Base-by-base conservation (phyloP, 1,140 invertebrate genomes). In the Zeugodacus cucurbitae region DNA sequence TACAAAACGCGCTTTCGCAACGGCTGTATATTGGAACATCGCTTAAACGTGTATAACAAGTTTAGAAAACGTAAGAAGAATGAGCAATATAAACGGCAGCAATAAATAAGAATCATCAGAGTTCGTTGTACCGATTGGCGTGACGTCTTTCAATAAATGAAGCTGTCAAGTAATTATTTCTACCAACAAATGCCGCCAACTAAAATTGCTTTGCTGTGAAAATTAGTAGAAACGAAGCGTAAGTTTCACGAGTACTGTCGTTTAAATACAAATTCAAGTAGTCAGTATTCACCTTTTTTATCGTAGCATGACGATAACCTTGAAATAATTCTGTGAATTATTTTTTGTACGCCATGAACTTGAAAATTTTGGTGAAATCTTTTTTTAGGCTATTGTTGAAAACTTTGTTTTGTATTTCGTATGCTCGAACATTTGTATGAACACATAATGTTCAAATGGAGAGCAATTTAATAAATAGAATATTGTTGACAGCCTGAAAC, bases 61-160 rank as follows among this genome's bases (percentile, higher is more conserved):
- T 70, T 70, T 26, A 37, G 34, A 37, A 37, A 7, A 37, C 10
- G 5, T 70, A 41, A 29, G 26, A 48, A 74, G 10, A 74, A 41
- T 41, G 22, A 41, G 14, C 3, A 54, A 17, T 14, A 48, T 48
- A 48, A 48, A 48, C 44, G 10, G 22, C 17, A 74, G 17, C 32
- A 78, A 44, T 44, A 17, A 78, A 44, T 41, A 70, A 29, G 37
- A 44, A 26, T 44, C 37, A 14, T 22, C 74, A 78, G 48, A 44
- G 74, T 78, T 78, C 74, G 41, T 78, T 78, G 74, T 78, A 78
- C 74, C 41, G 20, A 78, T 78, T 78, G 74, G 22, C 22, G 74
- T 78, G 41, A 78, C 74, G 74, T n/a, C 34, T 74, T 74, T 74
- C 34, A 20, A 74, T 74, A 41, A 74, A 37, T 78, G 37, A 74